Evolutionary conservation across 1,140 invertebrate species (phyloP), one percentile per base, ranked within the genome.

Genomic region (Saccostrea cuccullata): DNA sequence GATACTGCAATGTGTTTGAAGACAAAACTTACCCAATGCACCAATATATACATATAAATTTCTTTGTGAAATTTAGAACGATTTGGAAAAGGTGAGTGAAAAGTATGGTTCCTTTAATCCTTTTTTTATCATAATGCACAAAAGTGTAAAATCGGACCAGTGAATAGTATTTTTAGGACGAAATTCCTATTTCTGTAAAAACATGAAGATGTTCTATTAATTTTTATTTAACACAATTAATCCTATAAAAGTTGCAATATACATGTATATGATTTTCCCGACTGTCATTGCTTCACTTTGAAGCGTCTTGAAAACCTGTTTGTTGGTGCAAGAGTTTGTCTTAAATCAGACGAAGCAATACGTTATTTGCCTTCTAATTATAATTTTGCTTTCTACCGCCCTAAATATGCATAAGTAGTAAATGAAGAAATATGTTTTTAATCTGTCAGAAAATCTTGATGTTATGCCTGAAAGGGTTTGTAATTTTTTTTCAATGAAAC

Each of bases 351-450:
- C 70, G 36, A 26, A 64, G 8, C 30, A 4, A 77, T 77, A 77
- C 70, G 70, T 77, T 77, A 36, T 77, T 77, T 30, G 70, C 70
- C 70, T 77, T 30, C 70, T 77, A 77, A 77, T 77, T 77, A 77
- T 77, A 77, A 77, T 77, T 30, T 26, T 36, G 15, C 70, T 36
- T 77, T 77, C 70, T 23, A 26, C 70, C 70, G 26, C 70, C 26
- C 26, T 77, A 26, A 23, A 36, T 77, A 77, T 77, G 70, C 70
- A 77, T 77, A 26, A 77, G 70, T 36, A 30, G 47, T 47, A 47
- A 67, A 77, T 77, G 23, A 15, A 23, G 70, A 77, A 77, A 77
- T 23, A 77, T 77, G 70, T 77, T 77, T 77, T 26, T 77, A 77
- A 77, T 77, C 70, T 77, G 70, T 77, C 30, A 26, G 26, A 77